phyloP scores from a whole-genome alignment of 64 coral and sea anemone species.

The Cladopsammia gracilis region DNA sequence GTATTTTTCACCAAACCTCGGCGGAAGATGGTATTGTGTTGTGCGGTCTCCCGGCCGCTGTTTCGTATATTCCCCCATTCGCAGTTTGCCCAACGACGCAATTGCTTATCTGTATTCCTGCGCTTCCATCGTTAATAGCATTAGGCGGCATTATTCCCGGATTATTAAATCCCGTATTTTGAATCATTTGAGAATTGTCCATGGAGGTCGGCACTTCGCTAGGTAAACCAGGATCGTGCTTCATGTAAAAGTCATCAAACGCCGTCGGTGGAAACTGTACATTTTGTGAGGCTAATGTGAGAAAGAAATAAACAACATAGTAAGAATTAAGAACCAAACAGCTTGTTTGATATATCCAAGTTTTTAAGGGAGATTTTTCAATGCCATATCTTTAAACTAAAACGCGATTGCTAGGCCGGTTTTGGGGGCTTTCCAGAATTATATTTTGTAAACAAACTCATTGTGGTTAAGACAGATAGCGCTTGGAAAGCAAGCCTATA shows the following conservation, averaged over 20 bases:
- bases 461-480: conserved; percentile 39
- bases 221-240: conserved; percentile 28
- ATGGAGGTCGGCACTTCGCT: neutral
- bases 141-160: conserved; percentile 32
- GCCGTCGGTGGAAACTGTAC: conserved; percentile 9
- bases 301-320: conserved; percentile 28
- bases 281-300: conserved; percentile 30
- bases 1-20: conserved; percentile 28
- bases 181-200: conserved; percentile 57
- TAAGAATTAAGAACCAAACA: conserved; percentile 15
- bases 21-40: conserved; percentile 33
- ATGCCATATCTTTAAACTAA: neutral
- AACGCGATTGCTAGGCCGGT: neutral
- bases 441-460: conserved; percentile 34
- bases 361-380: neutral
- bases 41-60: neutral
- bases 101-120: conserved; percentile 38
- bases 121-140: conserved; percentile 20
- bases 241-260: conserved; percentile 58
- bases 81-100: conserved; percentile 25
- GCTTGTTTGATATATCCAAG: neutral
- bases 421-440: neutral
- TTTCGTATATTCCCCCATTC: conserved; percentile 25
- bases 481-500: neutral
- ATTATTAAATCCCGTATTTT: conserved; percentile 35